phyloP scores from a whole-genome alignment of 2,113 vertebrate species.

The Cebus imitator region DNA sequence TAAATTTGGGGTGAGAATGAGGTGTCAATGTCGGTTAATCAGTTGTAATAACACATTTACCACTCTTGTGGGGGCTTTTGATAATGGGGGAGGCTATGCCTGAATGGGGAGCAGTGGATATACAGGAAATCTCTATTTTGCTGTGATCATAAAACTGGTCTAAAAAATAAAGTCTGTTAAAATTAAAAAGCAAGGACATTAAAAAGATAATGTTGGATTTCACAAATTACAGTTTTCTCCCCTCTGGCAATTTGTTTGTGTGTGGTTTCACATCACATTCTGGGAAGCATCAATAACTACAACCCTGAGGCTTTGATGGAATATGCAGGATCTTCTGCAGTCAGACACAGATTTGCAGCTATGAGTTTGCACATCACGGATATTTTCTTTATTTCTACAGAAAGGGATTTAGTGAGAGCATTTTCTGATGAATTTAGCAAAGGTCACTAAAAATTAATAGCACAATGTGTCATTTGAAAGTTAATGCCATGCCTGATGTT shows the following conservation, averaged over 20 bases:
- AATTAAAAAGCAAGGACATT: background rate
- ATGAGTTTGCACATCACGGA: background rate
- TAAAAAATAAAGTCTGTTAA: background rate
- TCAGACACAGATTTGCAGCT: background rate
- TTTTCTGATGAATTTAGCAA: background rate
- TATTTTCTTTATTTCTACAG: background rate
- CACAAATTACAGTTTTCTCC: background rate
- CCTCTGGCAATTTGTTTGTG: background rate
- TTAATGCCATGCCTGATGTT: background rate
- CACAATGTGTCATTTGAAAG: background rate
- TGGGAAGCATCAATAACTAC: background rate
- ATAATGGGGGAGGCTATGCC: background rate
- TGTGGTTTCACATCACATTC: background rate
- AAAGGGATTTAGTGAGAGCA: background rate
- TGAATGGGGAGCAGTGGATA: too few species aligned
- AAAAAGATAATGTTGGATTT: background rate
- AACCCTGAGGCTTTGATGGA: background rate
- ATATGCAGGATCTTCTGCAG: background rate
- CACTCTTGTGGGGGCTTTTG: too few species aligned
- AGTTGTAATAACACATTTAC: background rate
- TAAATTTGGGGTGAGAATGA: background rate
- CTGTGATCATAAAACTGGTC: background rate
- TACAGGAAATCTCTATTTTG: background rate
- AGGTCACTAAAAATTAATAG: slow-evolving; percentile 14
- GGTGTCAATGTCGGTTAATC: background rate